A percentile compares a stretch with the other conserved stretches of the same genome.
phyloP scores from a whole-genome alignment of 2,888 invertebrate species.

The Bugulina stolonifera region DNA sequence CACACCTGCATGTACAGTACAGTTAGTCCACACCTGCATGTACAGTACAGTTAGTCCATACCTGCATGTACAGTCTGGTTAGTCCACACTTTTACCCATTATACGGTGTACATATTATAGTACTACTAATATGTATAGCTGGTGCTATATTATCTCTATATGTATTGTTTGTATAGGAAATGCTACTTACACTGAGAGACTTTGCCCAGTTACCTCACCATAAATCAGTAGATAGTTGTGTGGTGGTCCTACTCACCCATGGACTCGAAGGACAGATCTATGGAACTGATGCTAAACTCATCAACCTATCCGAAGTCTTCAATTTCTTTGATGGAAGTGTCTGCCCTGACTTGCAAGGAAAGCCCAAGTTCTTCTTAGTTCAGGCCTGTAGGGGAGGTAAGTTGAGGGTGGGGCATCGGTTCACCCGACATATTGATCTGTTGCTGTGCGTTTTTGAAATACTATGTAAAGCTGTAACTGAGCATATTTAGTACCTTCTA shows the following conservation, averaged over 20 bases:
- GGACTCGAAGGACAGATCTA: constrained; percentile 31
- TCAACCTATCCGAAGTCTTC: constrained; percentile 30
- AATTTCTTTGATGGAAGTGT: constrained; percentile 32
- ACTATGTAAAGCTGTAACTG: no score
- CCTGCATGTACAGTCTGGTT: no score
- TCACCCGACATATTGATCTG: no score
- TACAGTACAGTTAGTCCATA: no score
- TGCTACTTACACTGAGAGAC: constrained; percentile 29
- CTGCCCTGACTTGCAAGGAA: constrained; percentile 33
- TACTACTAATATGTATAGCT: no score
- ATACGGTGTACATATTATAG: no score
- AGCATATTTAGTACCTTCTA: no score
- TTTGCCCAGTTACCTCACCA: constrained; percentile 31
- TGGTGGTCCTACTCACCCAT: constrained; percentile 35
- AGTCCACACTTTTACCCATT: no score
- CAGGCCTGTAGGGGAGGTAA: constrained; percentile 40
- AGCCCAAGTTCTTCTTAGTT: constrained; percentile 38
- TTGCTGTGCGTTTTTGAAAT: no score
- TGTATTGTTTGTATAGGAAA: constrained; percentile 35
- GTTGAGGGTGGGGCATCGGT: background rate
- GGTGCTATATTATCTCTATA: no score
- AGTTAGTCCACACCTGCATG: no score
- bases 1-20: no score
- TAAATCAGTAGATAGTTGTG: constrained; percentile 32
- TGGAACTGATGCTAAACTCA: constrained; percentile 32